Evolutionary conservation across 2,888 invertebrate species (phyloP).

Genomic region (Anoncus sp.): DNA sequence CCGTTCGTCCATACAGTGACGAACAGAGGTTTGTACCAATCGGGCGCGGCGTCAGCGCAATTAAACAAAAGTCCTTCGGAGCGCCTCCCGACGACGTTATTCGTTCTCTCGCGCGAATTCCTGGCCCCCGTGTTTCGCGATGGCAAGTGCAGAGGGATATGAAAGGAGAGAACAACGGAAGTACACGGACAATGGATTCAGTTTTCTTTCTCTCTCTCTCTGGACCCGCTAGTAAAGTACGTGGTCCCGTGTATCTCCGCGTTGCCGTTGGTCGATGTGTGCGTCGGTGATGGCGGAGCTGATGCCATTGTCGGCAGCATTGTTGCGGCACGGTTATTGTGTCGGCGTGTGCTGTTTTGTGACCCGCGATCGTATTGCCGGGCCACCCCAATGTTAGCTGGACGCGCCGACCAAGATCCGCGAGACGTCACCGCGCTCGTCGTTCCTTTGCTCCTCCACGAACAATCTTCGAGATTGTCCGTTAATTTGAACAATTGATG

Average conservation of each 20-base stretch:
- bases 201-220: constrained; percentile 32
- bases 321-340: constrained; percentile 80
- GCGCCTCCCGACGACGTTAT: constrained; percentile 26
- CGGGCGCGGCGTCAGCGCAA: constrained; percentile 43
- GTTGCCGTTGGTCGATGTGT: constrained; percentile 11
- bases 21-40: background rate
- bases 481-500: background rate
- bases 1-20: no score
- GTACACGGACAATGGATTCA: constrained; percentile 80
- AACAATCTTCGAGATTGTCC: background rate
- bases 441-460: background rate
- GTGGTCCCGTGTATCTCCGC: constrained; percentile 16
- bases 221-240: constrained; percentile 48
- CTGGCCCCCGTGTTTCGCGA: constrained; percentile 36
- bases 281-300: constrained; percentile 42
- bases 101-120: constrained; percentile 40
- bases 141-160: constrained; percentile 19
- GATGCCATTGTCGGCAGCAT: constrained; percentile 65
- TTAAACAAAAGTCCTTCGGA: constrained; percentile 56
- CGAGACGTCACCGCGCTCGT: background rate
- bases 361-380: constrained; percentile 72
- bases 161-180: constrained; percentile 76
- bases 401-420: constrained; percentile 7
- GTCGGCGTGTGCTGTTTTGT: constrained; percentile 78
- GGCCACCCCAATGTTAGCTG: background rate